A percentile compares a stretch with the other conserved stretches of the same genome.
These are phyloP conservation scores for Enoplolaimus lenunculus DNA, from an alignment of 2,888 invertebrate genomes.

Conservation along the genomic window DNA sequence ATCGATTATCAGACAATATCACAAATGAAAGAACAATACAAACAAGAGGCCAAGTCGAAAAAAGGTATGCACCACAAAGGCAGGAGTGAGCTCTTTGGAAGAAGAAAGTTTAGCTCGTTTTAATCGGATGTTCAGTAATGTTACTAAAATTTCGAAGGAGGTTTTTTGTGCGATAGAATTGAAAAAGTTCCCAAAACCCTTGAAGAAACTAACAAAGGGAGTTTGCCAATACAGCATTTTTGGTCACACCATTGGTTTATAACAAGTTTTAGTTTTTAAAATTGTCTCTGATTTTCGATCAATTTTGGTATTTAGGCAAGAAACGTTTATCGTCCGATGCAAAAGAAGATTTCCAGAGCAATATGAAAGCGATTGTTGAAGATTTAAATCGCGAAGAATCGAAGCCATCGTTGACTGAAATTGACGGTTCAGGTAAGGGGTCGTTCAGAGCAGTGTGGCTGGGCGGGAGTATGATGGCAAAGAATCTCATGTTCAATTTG, in stretches of 20 bases:
- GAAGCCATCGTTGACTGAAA: background rate
- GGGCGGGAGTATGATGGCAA: too few relatives aligned
- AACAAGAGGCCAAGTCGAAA: slow-evolving; percentile 25
- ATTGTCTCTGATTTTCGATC: too few relatives aligned
- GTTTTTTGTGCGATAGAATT: too few relatives aligned
- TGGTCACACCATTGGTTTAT: too few relatives aligned
- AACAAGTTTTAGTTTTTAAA: too few relatives aligned
- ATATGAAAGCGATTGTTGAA: background rate
- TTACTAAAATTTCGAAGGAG: too few relatives aligned
- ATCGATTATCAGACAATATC: slow-evolving; percentile 43
- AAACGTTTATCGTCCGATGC: background rate
- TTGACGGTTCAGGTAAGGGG: background rate
- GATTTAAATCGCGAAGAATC: background rate
- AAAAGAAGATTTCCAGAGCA: background rate
- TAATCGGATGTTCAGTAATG: too few relatives aligned
- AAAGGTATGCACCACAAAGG: background rate
- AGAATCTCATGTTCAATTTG: too few relatives aligned
- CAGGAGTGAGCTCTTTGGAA: background rate
- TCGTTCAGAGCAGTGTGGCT: too few relatives aligned
- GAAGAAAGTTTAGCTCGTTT: background rate
- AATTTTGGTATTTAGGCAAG: background rate
- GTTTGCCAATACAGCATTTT: too few relatives aligned
- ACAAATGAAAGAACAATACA: slow-evolving; percentile 45
- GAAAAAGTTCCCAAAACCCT: too few relatives aligned
- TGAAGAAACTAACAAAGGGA: too few relatives aligned